Base-by-base conservation (phyloP, 2,888 invertebrate genomes). In the Sycophila texana region DNA sequence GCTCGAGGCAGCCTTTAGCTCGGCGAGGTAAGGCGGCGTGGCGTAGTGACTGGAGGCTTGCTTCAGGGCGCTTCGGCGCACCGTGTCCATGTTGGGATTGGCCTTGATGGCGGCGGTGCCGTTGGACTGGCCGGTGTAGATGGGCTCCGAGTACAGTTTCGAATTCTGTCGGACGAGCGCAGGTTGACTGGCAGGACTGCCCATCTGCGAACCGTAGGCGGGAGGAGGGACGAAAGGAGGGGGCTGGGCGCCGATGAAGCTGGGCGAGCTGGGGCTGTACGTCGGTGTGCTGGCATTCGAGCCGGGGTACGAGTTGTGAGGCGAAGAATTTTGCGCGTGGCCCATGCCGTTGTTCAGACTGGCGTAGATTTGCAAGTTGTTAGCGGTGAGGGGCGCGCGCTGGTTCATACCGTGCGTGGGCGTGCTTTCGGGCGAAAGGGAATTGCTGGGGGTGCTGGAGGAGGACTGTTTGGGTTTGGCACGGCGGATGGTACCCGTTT, bases 1-100 rank as follows among this genome's bases (percentile, higher is more conserved):
- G 72, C 92, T 91, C 82, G 93, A 93, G 66, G 93, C 92, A 7
- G 91, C 91, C 80, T 93, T 93, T 1, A 93, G 86, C 84, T 94
- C 93, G 1, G 91, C 92, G 14, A 93, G 88, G 84, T 93, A 93
- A 0, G 93, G 93, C 1, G 91, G 91, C 4, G 88, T 83, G 5
- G 90, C 88, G 77, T 90, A 90, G 66, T 89, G 89, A 4, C 87
- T 82, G 0, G 86, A 83, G 60, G 83, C 84, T 65, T 90, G 90
- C 26, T 90, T 90, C 83, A 90, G 77, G 4, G 90, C 89, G 80
- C 89, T 90, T 68, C 90, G 84, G 55, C 89, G 84, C 0, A 90
- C 89, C 0, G 90, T 89, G 71, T 90, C 90, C 88, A 87, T 88
- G 60, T 87, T 88, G 0, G 88, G 86, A 71, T 88, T 89, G 0